Evolutionary conservation across 2,888 invertebrate species (phyloP).

Genomic region (Troides aeacus): DNA sequence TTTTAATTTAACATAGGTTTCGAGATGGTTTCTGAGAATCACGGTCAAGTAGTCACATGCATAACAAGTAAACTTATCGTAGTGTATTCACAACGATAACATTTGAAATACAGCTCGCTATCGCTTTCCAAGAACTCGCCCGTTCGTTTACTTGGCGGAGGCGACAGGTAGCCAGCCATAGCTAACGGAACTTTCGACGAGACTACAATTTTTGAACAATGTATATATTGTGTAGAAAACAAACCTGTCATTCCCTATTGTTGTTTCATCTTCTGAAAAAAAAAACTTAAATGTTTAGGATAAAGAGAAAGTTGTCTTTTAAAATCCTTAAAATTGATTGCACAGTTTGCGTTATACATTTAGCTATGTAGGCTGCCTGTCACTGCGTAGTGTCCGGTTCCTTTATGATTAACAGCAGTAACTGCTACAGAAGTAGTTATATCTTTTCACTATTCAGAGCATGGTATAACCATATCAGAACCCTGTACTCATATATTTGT

Average conservation of each 20-base stretch:
- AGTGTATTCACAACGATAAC: slow-evolving; percentile 73
- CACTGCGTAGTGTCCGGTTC: too few species aligned
- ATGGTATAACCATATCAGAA: too few species aligned
- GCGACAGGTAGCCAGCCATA: slow-evolving; percentile 68
- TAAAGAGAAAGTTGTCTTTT: slow-evolving; percentile 25
- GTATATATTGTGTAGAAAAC: slow-evolving; percentile 57
- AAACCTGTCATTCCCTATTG: slow-evolving; percentile 56
- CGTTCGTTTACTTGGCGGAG: slow-evolving; percentile 46
- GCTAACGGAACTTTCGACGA: slow-evolving; percentile 68
- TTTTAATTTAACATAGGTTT: background rate
- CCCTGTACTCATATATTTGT: slow-evolving; percentile 29
- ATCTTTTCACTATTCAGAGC: too few species aligned
- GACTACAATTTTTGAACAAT: slow-evolving; percentile 65
- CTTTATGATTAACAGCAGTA: too few species aligned
- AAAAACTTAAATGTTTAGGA: slow-evolving; percentile 10
- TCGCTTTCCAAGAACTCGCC: slow-evolving; percentile 71
- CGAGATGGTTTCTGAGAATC: slow-evolving; percentile 58
- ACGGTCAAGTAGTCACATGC: slow-evolving; percentile 57
- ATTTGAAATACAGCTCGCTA: slow-evolving; percentile 72
- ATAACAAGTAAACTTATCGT: slow-evolving; percentile 70
- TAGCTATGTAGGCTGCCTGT: background rate
- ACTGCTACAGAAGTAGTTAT: too few species aligned
- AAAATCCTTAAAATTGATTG: slow-evolving; percentile 10
- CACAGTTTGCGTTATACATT: background rate
- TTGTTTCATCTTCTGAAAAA: slow-evolving; percentile 30